Conservation (phyloP, 2,113 vertebrate species). For the Neoarius graeffei region DNA sequence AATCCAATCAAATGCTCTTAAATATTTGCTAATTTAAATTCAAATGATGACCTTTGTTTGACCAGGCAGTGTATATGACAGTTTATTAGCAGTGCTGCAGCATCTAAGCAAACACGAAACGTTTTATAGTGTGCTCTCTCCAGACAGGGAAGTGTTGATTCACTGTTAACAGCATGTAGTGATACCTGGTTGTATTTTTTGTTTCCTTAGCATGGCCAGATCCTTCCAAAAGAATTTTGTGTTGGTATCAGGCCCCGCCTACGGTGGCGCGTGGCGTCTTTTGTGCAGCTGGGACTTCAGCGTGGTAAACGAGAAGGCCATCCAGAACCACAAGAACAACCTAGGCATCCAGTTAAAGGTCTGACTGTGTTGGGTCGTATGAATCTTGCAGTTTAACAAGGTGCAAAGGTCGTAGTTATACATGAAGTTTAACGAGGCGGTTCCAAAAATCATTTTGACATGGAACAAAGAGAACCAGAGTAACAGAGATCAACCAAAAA, state of each 20-base stretch:
- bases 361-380: neutral
- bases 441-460: neutral
- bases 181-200: neutral
- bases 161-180: neutral
- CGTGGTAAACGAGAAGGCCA: conserved; percentile 81
- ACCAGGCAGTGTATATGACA: neutral
- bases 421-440: neutral
- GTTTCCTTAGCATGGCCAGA: conserved; percentile 78
- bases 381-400: neutral
- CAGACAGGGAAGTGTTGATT: neutral
- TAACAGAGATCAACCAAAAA: neutral
- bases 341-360: conserved; percentile 89
- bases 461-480: neutral
- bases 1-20: too few relatives aligned
- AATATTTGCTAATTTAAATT: too few relatives aligned
- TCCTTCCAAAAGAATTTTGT: conserved; percentile 83
- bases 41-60: too few relatives aligned
- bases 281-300: conserved; percentile 93
- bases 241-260: conserved; percentile 57
- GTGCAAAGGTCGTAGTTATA: neutral
- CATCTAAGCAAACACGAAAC: neutral
- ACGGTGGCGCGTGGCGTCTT: conserved; percentile 79
- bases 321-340: conserved; percentile 85
- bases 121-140: neutral
- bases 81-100: neutral